A percentile compares a stretch with the other conserved stretches of the same genome.
These are phyloP conservation scores for Acipenser oxyrinchus DNA, from an alignment of 2,797 vertebrate species.

Conservation along the genomic window DNA sequence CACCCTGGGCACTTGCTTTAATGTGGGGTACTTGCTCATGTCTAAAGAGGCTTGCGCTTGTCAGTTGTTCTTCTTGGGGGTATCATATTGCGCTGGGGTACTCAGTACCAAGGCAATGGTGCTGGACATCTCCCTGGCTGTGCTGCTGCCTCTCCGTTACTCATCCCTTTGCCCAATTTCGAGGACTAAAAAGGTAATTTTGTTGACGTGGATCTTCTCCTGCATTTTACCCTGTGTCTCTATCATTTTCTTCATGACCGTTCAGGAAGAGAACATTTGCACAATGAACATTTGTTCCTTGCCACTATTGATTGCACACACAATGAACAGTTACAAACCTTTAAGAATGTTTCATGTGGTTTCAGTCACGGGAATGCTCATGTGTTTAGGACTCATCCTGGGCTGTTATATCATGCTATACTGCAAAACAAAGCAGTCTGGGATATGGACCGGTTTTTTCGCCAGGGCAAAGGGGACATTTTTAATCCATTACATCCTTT, in stretches of 20 bases:
- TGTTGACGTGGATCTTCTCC: too few relatives aligned
- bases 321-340: too few relatives aligned
- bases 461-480: constrained; percentile 64
- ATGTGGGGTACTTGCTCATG: constrained; percentile 38
- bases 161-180: constrained; percentile 48
- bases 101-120: constrained; percentile 60
- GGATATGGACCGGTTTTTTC: constrained; percentile 47
- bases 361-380: constrained; percentile 39
- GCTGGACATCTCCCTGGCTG: constrained; percentile 58
- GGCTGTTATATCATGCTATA: constrained; percentile 52
- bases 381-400: constrained; percentile 56
- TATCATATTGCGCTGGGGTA: constrained; percentile 54
- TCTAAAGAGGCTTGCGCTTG: constrained; percentile 47
- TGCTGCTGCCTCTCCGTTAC: constrained; percentile 59
- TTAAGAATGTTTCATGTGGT: constrained; percentile 48
- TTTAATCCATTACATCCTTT: constrained; percentile 60
- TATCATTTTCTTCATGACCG: too few relatives aligned
- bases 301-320: too few relatives aligned
- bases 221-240: too few relatives aligned
- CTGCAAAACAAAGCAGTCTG: constrained; percentile 48
- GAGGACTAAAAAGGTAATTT: constrained; percentile 11
- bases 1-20: constrained; percentile 48
- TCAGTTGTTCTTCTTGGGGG: constrained; percentile 50
- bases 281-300: too few relatives aligned
- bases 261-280: too few relatives aligned